Conservation (phyloP, 2,888 invertebrate genomes). For the Nomada ferruginata region DNA sequence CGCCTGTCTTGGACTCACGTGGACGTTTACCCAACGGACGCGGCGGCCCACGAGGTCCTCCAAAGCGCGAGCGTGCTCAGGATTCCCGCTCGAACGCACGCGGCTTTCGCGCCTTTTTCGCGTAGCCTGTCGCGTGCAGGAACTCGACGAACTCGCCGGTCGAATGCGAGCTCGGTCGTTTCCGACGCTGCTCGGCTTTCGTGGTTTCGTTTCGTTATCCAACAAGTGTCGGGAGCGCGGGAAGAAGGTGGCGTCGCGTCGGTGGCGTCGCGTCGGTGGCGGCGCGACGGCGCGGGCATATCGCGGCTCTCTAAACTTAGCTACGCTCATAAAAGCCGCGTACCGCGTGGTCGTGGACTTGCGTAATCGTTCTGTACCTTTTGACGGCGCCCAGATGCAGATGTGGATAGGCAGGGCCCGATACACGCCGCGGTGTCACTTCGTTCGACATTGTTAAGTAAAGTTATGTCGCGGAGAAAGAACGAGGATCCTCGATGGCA, state of each 20-base stretch:
- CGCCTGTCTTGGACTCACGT: constrained; percentile 12
- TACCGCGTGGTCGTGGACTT: constrained; percentile 56
- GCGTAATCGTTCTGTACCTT: constrained; percentile 70
- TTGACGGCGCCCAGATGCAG: constrained; percentile 61
- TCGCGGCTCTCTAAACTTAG: constrained; percentile 75
- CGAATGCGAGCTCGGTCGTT: constrained; percentile 7
- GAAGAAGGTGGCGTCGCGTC: constrained; percentile 55
- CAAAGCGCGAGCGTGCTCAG: constrained; percentile 13
- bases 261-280: constrained; percentile 35
- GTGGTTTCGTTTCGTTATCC: constrained; percentile 67
- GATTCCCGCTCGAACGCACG: neutral
- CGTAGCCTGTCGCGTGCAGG: neutral
- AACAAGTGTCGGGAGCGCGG: constrained; percentile 73
- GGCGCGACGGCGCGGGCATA: constrained; percentile 49
- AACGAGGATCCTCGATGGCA: neutral
- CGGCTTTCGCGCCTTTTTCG: constrained; percentile 44
- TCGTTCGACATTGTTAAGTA: constrained; percentile 30
- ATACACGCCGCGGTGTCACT: constrained; percentile 42
- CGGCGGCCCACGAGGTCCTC: constrained; percentile 15
- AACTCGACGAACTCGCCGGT: no score
- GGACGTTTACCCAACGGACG: neutral
- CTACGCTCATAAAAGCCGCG: constrained; percentile 67
- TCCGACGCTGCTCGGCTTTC: constrained; percentile 47
- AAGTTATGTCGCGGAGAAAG: constrained; percentile 19
- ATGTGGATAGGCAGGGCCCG: constrained; percentile 61